Evolutionary conservation across 2,113 vertebrate species (phyloP).

Genomic region (Apteryx owenii): DNA sequence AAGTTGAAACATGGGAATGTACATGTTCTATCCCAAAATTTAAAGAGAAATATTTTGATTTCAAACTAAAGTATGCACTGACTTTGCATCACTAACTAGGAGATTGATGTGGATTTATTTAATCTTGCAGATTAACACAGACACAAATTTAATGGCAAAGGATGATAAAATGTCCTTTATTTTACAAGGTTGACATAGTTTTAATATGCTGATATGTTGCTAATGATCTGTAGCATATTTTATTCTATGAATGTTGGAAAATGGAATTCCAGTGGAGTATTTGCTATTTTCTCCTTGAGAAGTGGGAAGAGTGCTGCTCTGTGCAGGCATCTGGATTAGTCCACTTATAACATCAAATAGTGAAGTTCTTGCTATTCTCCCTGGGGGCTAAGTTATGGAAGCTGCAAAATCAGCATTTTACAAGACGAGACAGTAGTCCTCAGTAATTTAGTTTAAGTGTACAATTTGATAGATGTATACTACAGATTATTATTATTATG

Average conservation of each 20-base stretch:
- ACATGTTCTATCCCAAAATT: neutral
- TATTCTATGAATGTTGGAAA: slow-evolving; percentile 11
- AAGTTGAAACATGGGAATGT: neutral
- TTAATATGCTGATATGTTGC: neutral
- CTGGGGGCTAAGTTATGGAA: neutral
- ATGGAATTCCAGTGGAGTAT: neutral
- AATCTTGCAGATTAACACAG: slow-evolving; percentile 4
- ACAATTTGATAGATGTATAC: neutral
- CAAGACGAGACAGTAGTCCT: neutral
- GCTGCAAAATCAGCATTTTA: neutral
- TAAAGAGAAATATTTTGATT: neutral
- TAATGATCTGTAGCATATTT: slow-evolving; percentile 12
- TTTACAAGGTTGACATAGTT: slow-evolving; percentile 37
- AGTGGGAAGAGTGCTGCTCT: neutral
- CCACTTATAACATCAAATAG: neutral
- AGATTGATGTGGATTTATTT: neutral
- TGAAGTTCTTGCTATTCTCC: neutral
- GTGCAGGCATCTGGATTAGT: neutral
- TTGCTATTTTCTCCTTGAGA: neutral
- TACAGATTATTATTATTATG: neutral
- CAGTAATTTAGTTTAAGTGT: neutral
- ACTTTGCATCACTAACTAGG: neutral
- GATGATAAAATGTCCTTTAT: slow-evolving; percentile 6
- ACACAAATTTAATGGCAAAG: neutral
- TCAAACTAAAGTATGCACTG: neutral